A percentile compares a stretch with the other conserved stretches of the same genome.
Conservation (phyloP, 2,888 invertebrate species). For the Hermaeophaga mercurialis region DNA sequence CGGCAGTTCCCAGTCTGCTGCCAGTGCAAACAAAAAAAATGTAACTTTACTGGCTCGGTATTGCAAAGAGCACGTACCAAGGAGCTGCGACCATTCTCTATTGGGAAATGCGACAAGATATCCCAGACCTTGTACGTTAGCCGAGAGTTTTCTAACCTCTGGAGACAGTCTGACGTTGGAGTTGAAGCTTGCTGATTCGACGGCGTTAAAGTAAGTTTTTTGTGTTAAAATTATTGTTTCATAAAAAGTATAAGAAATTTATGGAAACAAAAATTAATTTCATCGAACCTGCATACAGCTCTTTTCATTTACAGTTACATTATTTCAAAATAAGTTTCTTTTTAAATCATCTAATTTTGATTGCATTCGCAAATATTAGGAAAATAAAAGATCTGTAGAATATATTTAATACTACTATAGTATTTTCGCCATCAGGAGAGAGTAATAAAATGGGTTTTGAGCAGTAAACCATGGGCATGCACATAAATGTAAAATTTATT, state of each 20-base stretch:
- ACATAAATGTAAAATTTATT: too few species aligned
- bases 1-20: slow-evolving; percentile 52
- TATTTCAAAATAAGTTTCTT: too few species aligned
- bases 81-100: slow-evolving; percentile 82
- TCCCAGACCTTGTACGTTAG: slow-evolving; percentile 74
- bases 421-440: too few species aligned
- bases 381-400: too few species aligned
- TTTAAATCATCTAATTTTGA: too few species aligned
- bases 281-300: too few species aligned
- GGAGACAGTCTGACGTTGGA: slow-evolving; percentile 82
- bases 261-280: too few species aligned
- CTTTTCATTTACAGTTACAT: too few species aligned
- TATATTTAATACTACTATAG: too few species aligned
- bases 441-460: too few species aligned
- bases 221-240: slow-evolving; percentile 15
- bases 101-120: slow-evolving; percentile 61
- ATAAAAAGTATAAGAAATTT: background rate
- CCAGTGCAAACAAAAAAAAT: slow-evolving; percentile 60
- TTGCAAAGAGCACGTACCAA: slow-evolving; percentile 80
- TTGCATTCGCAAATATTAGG: too few species aligned
- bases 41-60: slow-evolving; percentile 80
- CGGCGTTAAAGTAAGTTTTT: slow-evolving; percentile 81
- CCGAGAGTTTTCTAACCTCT: slow-evolving; percentile 83
- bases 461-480: too few species aligned
- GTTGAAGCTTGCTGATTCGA: slow-evolving; percentile 79